A percentile compares a stretch with the other conserved stretches of the same genome.
phyloP scores from a whole-genome alignment of 2,797 vertebrate genomes.

The Sitta carolinensis region DNA sequence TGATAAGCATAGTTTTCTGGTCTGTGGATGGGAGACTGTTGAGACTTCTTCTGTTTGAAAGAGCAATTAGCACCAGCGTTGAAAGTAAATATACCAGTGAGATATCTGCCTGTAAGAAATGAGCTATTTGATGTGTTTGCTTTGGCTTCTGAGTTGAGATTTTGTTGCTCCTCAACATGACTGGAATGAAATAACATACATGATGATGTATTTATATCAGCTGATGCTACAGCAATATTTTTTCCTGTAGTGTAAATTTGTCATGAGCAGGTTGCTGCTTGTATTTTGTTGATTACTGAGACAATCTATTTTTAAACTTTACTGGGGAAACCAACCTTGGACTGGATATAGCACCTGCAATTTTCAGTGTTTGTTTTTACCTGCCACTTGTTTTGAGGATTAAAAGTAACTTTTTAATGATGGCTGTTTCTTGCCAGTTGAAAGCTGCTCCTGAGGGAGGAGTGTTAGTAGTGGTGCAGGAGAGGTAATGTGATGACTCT shows the following conservation, averaged over 20 bases:
- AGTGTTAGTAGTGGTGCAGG: not conserved
- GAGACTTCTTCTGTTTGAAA: not conserved
- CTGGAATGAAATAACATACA: not conserved
- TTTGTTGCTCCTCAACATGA: not conserved
- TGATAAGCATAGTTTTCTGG: fast-evolving
- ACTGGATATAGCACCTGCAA: not conserved
- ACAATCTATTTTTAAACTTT: not conserved
- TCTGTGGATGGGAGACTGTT: not conserved
- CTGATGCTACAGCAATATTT: not conserved
- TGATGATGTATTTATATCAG: not conserved
- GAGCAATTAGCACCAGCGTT: not conserved
- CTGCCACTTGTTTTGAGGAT: not conserved
- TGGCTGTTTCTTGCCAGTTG: not conserved
- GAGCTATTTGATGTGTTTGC: not conserved
- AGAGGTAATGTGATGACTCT: not conserved
- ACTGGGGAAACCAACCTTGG: not conserved
- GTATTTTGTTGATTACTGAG: not conserved
- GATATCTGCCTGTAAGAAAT: not conserved
- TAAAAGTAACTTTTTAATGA: not conserved
- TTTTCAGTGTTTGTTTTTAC: not conserved
- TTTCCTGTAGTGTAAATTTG: not conserved
- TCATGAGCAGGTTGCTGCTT: not conserved
- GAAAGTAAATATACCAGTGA: not conserved
- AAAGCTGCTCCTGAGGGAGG: not conserved
- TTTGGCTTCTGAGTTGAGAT: not conserved